Conservation (phyloP, 2,797 vertebrate species). For the Notamacropus eugenii region DNA sequence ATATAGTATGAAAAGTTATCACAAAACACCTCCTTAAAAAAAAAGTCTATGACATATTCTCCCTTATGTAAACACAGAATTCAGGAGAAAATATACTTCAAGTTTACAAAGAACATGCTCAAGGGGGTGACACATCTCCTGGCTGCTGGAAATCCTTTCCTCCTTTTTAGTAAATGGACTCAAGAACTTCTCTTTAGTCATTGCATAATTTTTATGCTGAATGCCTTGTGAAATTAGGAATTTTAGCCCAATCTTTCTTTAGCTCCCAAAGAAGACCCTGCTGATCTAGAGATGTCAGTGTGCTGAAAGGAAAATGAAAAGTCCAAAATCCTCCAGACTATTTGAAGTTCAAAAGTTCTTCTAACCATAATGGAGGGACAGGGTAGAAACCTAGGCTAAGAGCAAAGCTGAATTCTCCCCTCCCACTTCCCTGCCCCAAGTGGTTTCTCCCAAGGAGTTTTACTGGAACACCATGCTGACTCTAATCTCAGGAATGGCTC, state of each 20-base stretch:
- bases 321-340: neutral
- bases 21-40: neutral
- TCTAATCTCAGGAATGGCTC: neutral
- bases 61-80: neutral
- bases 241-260: neutral
- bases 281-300: neutral
- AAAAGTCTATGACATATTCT: neutral
- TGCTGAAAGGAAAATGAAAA: neutral
- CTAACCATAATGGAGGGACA: neutral
- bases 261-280: neutral
- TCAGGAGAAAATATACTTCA: neutral
- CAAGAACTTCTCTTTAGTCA: neutral
- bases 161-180: neutral
- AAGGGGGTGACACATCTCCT: neutral
- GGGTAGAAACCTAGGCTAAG: neutral
- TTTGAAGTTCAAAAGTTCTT: neutral
- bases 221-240: neutral
- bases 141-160: neutral
- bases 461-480: neutral
- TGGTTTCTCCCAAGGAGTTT: neutral
- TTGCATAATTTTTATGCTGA: neutral
- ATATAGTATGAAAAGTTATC: neutral
- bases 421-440: neutral
- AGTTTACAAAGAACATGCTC: neutral
- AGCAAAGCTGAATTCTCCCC: neutral